Evolutionary conservation across 2,888 invertebrate species (phyloP).

Genomic region (Augochlorella aurata): DNA sequence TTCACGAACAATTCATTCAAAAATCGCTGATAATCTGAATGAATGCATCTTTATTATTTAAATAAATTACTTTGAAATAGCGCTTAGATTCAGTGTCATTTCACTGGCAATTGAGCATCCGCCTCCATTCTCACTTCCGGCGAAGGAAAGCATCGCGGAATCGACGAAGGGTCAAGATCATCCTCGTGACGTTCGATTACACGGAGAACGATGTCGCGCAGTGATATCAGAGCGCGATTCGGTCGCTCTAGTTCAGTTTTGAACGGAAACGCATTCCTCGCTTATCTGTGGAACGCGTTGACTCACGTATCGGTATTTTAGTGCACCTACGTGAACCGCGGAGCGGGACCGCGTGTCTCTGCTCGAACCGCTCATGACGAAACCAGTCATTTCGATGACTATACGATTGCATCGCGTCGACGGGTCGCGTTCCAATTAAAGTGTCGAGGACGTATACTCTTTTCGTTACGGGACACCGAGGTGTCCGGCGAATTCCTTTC

Average conservation of each 20-base stretch:
- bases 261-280: constrained; percentile 44
- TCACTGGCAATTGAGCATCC: too few species aligned
- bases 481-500: constrained; percentile 10
- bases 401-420: constrained; percentile 18
- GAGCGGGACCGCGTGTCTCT: neutral
- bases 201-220: neutral
- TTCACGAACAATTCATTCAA: too few species aligned
- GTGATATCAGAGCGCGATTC: constrained; percentile 9
- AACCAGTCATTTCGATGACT: constrained; percentile 35
- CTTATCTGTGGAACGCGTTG: constrained; percentile 67
- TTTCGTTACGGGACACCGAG: constrained; percentile 1
- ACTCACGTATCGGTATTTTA: constrained; percentile 65
- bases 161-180: neutral
- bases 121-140: neutral
- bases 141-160: neutral
- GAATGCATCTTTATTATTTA: too few species aligned
- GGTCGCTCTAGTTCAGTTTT: constrained; percentile 13
- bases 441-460: constrained; percentile 15
- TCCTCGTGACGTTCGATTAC: neutral
- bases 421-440: constrained; percentile 26
- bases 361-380: constrained; percentile 20
- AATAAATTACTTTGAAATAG: too few species aligned
- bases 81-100: too few species aligned
- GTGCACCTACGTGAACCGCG: constrained; percentile 42
- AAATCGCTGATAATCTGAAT: too few species aligned